Evolutionary conservation across 2,888 invertebrate species (phyloP), one percentile per base, ranked within the genome.

Genomic region (Linyphia triangularis): DNA sequence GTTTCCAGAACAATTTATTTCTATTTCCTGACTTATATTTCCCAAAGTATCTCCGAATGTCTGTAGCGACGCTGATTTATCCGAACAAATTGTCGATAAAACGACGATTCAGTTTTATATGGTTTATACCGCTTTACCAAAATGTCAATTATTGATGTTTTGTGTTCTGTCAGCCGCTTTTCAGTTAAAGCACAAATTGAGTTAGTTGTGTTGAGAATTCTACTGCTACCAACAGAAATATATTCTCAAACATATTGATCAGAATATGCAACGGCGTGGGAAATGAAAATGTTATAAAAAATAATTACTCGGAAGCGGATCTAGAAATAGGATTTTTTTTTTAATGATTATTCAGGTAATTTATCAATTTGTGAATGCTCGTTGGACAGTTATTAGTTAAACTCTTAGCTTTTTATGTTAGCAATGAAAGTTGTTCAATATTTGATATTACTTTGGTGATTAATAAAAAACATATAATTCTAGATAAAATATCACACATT

Each of bases 1-100:
- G 37, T 81, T 83, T 30, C 65, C 24, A 24, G 65, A 24, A 59
- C n/a, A 51, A 84, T 84, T 63, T 37, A 65, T 84, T 84, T 84
- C 67, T 59, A 84, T 84, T 84, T 24, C 72, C 51, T 37, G 33
- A 37, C 69, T 69, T 65, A 65, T 65, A 13, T 51, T 51, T 65
- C 26, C 26, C 22, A 33, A 22, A 6, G 37, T 24, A 59, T 61
- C 30, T 30, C 57, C 57, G 3, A 5, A 16, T 16, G 7, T 37
- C 22, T 30, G 51, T 51, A 13, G n/a, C 13, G 57, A 28, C 28
- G 19, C 57, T 37, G 61, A 82, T 61, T 63, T 61, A 72, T 40
- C 26, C 13, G 33, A 19, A n/a, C 22, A 24, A 82, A 72, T 63
- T 72, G 72, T 22, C 82, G 57, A 72, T 72, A 61, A 61, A 61